Percentiles rank a stretch among this genome's conserved stretches.
These are phyloP conservation scores for Tympanoctomys barrerae DNA, from an alignment of 2,797 vertebrate genomes.

Conservation along the genomic window DNA sequence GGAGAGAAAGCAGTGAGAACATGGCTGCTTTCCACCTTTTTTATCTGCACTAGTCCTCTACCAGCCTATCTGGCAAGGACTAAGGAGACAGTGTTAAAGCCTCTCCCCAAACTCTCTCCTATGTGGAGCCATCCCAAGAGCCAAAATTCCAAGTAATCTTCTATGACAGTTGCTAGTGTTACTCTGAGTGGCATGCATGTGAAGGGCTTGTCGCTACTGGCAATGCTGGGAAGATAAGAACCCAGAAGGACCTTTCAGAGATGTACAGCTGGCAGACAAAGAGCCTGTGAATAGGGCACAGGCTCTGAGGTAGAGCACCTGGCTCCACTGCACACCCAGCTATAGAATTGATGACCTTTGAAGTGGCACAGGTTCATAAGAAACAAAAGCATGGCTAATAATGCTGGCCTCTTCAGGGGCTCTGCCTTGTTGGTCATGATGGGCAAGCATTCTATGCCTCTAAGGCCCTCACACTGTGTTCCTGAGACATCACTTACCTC, in stretches of 20 bases:
- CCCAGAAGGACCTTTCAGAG: constrained; percentile 7
- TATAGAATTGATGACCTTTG: constrained; percentile 65
- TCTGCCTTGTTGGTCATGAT: neutral
- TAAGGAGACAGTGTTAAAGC: constrained; percentile 9
- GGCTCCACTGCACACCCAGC: neutral
- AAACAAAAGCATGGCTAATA: constrained; percentile 68
- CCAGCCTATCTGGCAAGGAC: neutral
- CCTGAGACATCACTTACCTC: constrained; percentile 35
- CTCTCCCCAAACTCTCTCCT: constrained; percentile 22
- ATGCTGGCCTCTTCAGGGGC: constrained; percentile 42
- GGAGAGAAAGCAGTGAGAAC: constrained; percentile 50
- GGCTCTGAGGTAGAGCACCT: constrained; percentile 30
- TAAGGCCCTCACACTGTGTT: constrained; percentile 20
- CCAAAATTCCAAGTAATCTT: constrained; percentile 63
- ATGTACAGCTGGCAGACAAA: constrained; percentile 7
- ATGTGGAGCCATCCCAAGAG: constrained; percentile 30
- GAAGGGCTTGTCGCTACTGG: constrained; percentile 54
- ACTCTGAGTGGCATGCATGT: constrained; percentile 62
- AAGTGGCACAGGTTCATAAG: constrained; percentile 40
- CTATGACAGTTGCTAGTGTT: constrained; percentile 70
- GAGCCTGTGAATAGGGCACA: constrained; percentile 40
- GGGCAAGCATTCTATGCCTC: constrained; percentile 31
- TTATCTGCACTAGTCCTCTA: neutral
- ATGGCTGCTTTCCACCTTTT: neutral
- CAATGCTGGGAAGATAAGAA: constrained; percentile 55